A percentile compares a stretch with the other conserved stretches of the same genome.
These are phyloP conservation scores for Otis tarda DNA, from an alignment of 2,113 vertebrate genomes.

Conservation along the genomic window DNA sequence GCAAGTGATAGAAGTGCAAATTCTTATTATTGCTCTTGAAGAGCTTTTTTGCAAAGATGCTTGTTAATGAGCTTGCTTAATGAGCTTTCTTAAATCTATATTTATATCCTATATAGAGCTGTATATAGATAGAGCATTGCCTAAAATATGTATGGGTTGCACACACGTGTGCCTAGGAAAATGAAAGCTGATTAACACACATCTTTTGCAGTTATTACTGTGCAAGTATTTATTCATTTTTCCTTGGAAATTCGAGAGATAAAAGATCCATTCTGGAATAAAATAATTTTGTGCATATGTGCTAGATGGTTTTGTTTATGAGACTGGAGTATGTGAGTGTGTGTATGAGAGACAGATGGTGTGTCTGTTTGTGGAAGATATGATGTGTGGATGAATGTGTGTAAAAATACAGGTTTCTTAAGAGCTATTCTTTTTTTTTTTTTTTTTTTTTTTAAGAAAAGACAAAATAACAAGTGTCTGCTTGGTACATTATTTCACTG, in stretches of 20 bases:
- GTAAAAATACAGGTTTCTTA: conserved; percentile 57
- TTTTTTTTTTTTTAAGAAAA: neutral
- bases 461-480: neutral
- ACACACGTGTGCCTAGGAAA: conserved; percentile 19
- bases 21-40: conserved; percentile 27
- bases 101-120: conserved; percentile 47
- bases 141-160: neutral
- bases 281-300: conserved; percentile 55
- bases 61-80: conserved; percentile 59
- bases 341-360: conserved; percentile 58
- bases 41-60: conserved; percentile 40
- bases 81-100: conserved; percentile 56
- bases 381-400: neutral
- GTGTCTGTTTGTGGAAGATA: conserved; percentile 55
- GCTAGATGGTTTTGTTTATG: conserved; percentile 55
- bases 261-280: conserved; percentile 50
- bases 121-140: conserved; percentile 9
- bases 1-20: conserved; percentile 22
- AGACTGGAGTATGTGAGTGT: conserved; percentile 34
- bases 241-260: conserved; percentile 40
- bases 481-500: neutral
- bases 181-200: conserved; percentile 28
- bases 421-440: neutral
- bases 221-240: conserved; percentile 11
- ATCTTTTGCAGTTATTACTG: neutral